Base-by-base conservation (phyloP, 2,888 invertebrate genomes). In the Icerya purchasi region DNA sequence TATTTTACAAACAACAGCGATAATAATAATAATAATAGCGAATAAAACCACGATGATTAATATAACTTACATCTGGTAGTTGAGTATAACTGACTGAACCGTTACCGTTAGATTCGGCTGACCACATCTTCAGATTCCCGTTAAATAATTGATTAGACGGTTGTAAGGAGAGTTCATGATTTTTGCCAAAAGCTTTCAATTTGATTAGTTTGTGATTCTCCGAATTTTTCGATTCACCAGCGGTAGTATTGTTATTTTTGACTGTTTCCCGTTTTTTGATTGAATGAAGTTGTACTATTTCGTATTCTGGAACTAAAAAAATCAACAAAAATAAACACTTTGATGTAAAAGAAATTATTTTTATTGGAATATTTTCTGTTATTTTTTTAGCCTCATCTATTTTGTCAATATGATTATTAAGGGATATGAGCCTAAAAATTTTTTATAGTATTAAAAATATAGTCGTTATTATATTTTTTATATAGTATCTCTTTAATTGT, bases 51-150 rank as follows among this genome's bases (percentile, higher is more conserved):
- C n/a, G n/a, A n/a, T n/a, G n/a, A n/a, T n/a, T n/a, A n/a, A n/a
- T n/a, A n/a, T n/a, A n/a, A 60, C 80, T 78, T 72, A 86, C 86
- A 77, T 83, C 76, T 58, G 77, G 76, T 69, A 86, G 74, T 73
- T 86, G 85, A 65, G 85, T 80, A 70, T 88, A 85, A 67, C 84
- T 81, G 52, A 88, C 80, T 21, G 85, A 85, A 68, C 85, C 82
- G 61, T 85, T 82, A 54, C 81, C 79, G 69, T 87, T 86, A 57
- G 81, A 81, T 67, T 83, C 78, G 63, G 84, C 86, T 62, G 80
- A 80, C 82, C 85, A 89, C 77, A 91, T 78, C 70, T 84, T 84
- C 70, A 91, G 71, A 60, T 85, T 82, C 67, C 82, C 80, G 69
- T 80, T 83, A 69, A 87, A 78, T 62, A 90, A 75, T n/a, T 86